Evolutionary conservation across 2,888 invertebrate genomes (phyloP), one percentile per base, ranked within the genome.

Genomic region (Dynastes tityus): DNA sequence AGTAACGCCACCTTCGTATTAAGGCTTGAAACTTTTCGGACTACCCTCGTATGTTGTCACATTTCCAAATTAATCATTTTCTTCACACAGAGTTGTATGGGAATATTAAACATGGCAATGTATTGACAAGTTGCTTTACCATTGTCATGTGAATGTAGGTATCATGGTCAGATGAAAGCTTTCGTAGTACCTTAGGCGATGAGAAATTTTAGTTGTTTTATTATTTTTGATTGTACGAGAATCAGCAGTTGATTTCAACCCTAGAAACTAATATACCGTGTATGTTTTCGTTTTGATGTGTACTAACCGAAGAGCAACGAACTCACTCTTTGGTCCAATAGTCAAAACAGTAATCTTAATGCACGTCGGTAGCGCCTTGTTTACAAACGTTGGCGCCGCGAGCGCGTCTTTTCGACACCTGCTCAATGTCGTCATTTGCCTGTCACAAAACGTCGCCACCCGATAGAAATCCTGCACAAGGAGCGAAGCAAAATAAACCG

Each of bases 351-450:
- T 78, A 63, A 79, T 76, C 80, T 80, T 80, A 78, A 80, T 79
- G 78, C 80, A 78, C 58, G 79, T 77, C 79, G 76, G 71, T 76
- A 68, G 78, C 79, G 79, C 78, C 82, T 78, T 83, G 82, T 83
- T 84, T 82, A 83, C 80, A 79, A 78, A 79, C 79, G 76, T 80
- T 80, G 84, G 83, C 84, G 84, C 83, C 84, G 81, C 80, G 75
- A 80, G 81, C 82, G 82, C 83, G 83, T 82, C 83, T 80, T 82
- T 83, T 84, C 83, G 80, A 83, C 84, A 84, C 84, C 84, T 84
- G 84, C 80, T 80, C 70, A 77, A 78, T 78, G 80, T 78, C 82
- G 82, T 84, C 84, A 84, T 77, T 80, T 58, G 77, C 76, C 79
- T 80, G 83, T 82, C 83, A 82, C 78, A 76, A 74, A 51, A 70